Base-by-base conservation (phyloP, 2,797 vertebrate species). In the Crax fasciolata region DNA sequence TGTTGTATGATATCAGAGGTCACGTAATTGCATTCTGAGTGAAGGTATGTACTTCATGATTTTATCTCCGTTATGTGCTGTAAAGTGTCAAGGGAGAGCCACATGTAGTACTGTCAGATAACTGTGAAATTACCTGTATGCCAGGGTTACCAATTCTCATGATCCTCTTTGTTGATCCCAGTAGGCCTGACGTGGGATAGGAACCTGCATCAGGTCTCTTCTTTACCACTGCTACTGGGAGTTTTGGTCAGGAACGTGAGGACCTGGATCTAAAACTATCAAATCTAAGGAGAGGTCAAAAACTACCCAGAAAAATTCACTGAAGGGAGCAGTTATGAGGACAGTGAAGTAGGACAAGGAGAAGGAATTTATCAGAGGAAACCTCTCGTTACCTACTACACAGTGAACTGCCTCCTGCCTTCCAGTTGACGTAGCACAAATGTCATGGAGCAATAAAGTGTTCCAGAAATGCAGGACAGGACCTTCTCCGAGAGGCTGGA, bases 21-120 rank as follows among this genome's bases (percentile, higher is more conserved):
- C 49, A 84, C 0, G 0, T 32, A 46, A 46, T 43, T 59, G 23
- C 10, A 12, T 6, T 71, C 55, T 71, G 32, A 75, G 28, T 32
- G 19, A 66, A 72, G 66, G 13, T 48, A 71, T 2, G 9, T 44
- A 4, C 3, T 1, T 71, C 32, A 51, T 32, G n/a, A 57, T 15
- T 16, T 75, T 66, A 32, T 48, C 32, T 81, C 38, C 68, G 7
- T n/a, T 49, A 67, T 1, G 18, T 55, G 28, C 57, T 54, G n/a
- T 35, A 78, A 84, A 71, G 30, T 0, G 0, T 59, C 44, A 71
- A 44, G 51, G 18, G 18, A 32, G 57, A 84, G 28, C 13, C 41
- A 58, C 0, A 0, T 4, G 11, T 54, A 72, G 41, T n/a, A 17
- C 49, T 39, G 44, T 70, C 63, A 41, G 62, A 49, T 58, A 48